Evolutionary conservation across 2,888 invertebrate species (phyloP).

Genomic region (Bugulina stolonifera): DNA sequence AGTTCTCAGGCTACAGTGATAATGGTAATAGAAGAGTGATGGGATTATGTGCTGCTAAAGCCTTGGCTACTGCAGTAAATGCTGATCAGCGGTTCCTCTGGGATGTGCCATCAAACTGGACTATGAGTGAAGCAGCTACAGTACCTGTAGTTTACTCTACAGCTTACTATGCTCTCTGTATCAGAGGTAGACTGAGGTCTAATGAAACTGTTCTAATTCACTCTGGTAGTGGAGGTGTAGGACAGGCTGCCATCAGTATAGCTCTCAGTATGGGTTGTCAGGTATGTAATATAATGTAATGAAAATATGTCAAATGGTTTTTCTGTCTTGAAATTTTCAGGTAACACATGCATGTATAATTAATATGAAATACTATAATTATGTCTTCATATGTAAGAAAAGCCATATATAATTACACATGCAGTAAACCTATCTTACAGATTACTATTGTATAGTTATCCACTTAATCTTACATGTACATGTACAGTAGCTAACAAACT

Average conservation of each 20-base stretch:
- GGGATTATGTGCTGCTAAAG: constrained; percentile 52
- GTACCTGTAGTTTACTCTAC: constrained; percentile 91
- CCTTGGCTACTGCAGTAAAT: constrained; percentile 76
- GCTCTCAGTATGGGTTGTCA: constrained; percentile 81
- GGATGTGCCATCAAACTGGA: constrained; percentile 81
- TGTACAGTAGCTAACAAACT: too few relatives aligned
- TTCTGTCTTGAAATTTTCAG: too few relatives aligned
- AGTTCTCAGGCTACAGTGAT: constrained; percentile 78
- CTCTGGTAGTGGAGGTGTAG: constrained; percentile 92
- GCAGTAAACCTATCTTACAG: too few relatives aligned
- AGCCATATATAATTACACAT: too few relatives aligned
- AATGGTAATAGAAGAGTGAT: constrained; percentile 41
- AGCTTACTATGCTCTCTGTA: constrained; percentile 75
- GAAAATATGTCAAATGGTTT: too few relatives aligned
- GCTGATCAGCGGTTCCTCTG: constrained; percentile 70
- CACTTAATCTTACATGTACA: too few relatives aligned
- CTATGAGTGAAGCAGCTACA: constrained; percentile 85
- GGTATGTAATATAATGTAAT: constrained; percentile 32
- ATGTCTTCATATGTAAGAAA: too few relatives aligned
- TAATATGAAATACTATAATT: too few relatives aligned
- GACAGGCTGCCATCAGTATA: constrained; percentile 91
- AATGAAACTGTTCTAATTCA: constrained; percentile 71
- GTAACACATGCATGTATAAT: too few relatives aligned
- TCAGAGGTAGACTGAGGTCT: constrained; percentile 62
- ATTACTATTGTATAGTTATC: too few relatives aligned